phyloP scores from a whole-genome alignment of 2,797 vertebrate genomes.

The Malacoraja senta region DNA sequence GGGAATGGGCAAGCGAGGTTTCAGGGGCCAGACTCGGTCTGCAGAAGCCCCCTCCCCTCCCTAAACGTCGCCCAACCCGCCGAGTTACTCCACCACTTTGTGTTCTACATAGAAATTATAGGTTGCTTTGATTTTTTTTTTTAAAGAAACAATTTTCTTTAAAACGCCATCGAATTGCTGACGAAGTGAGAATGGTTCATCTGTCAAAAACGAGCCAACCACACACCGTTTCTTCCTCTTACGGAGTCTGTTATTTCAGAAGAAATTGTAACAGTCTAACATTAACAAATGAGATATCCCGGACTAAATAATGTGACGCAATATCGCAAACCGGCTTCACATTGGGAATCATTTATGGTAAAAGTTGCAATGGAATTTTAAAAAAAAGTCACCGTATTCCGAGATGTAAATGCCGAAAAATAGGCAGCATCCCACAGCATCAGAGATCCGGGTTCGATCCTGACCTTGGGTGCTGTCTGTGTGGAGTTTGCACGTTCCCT shows the following conservation, averaged over 20 bases:
- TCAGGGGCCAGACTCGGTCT: no score
- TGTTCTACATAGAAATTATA: no score
- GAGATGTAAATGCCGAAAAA: not conserved
- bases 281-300: no score
- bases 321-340: not conserved
- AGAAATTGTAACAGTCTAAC: not conserved
- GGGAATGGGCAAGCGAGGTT: no score
- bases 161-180: not conserved
- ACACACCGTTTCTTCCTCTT: not conserved
- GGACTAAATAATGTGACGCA: not conserved
- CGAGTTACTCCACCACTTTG: no score
- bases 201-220: no score
- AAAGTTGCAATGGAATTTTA: not conserved
- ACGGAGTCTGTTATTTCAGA: not conserved
- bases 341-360: not conserved
- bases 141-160: not conserved
- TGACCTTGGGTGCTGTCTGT: no score
- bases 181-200: not conserved
- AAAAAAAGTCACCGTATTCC: not conserved
- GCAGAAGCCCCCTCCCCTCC: no score
- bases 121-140: not conserved
- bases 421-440: no score
- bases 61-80: no score
- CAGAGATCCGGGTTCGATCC: no score
- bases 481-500: no score